These are phyloP conservation scores for Pollachius pollachius DNA, from an alignment of 2,113 vertebrate genomes.

Conservation along the genomic window DNA sequence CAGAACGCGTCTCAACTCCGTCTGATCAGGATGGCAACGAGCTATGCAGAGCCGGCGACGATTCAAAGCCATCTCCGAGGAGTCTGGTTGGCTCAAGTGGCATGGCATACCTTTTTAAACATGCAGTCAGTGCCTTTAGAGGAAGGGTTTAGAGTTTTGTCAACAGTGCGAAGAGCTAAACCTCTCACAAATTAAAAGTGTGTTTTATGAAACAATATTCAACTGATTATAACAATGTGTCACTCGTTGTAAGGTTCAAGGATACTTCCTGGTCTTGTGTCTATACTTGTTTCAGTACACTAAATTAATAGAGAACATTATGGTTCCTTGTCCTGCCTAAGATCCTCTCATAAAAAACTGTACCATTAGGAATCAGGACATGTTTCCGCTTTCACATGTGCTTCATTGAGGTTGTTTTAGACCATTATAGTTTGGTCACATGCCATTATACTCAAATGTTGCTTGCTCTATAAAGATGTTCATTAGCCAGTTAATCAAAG, in stretches of 20 bases:
- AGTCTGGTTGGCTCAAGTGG: constrained; percentile 36
- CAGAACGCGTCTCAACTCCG: constrained; percentile 15
- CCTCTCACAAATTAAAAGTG: constrained; percentile 14
- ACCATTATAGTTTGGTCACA: background rate
- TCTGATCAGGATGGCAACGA: constrained; percentile 9
- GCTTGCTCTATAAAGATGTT: background rate
- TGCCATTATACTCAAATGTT: background rate
- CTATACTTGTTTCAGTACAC: background rate
- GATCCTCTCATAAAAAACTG: too few species aligned
- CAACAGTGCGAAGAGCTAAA: background rate
- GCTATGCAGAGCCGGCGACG: constrained; percentile 37
- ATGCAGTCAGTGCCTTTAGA: constrained; percentile 52
- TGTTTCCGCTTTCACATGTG: background rate
- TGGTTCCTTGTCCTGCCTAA: too few species aligned
- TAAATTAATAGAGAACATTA: too few species aligned
- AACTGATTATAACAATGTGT: background rate
- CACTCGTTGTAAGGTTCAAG: background rate
- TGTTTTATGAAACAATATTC: background rate
- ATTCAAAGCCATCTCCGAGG: constrained; percentile 29
- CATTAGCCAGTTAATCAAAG: background rate
- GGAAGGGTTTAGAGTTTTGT: constrained; percentile 4
- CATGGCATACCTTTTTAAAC: constrained; percentile 37
- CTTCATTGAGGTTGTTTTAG: background rate
- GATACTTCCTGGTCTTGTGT: background rate
- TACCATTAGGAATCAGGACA: background rate